These are phyloP conservation scores for Drepanosiphum platanoidis DNA, from an alignment of 2,888 invertebrate species.

Conservation along the genomic window DNA sequence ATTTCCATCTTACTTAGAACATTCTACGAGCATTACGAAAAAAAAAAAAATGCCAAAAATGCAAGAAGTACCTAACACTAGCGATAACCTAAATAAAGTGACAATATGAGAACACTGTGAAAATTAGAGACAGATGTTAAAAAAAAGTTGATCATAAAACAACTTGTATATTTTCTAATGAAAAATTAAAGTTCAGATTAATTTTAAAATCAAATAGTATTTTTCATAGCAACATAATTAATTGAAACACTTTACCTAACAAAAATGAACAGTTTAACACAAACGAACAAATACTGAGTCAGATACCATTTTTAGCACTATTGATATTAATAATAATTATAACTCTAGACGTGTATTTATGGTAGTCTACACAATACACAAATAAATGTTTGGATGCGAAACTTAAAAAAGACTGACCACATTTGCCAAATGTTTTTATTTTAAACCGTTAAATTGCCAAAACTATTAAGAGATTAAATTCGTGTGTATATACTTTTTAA, in stretches of 20 bases:
- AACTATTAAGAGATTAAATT: slow-evolving; percentile 4
- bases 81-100: too few relatives aligned
- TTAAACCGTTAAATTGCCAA: not conserved
- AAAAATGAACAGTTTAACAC: not conserved
- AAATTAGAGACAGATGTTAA: too few relatives aligned
- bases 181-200: too few relatives aligned
- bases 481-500: not conserved
- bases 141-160: too few relatives aligned
- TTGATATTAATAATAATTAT: not conserved
- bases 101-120: too few relatives aligned
- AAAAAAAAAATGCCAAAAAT: too few relatives aligned
- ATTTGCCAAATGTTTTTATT: not conserved
- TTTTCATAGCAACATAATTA: too few relatives aligned
- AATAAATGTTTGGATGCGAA: slow-evolving; percentile 1
- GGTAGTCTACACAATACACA: slow-evolving; percentile 6
- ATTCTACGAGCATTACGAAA: too few relatives aligned
- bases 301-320: not conserved
- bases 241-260: not conserved
- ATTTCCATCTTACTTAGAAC: too few relatives aligned
- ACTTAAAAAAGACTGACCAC: not conserved
- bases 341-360: not conserved
- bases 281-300: not conserved
- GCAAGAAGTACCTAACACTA: too few relatives aligned
- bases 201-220: too few relatives aligned
- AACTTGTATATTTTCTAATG: too few relatives aligned